Percentiles rank a stretch among this genome's conserved stretches.
phyloP scores from a whole-genome alignment of 2,797 vertebrate species.

The Rhodeus uyekii region DNA sequence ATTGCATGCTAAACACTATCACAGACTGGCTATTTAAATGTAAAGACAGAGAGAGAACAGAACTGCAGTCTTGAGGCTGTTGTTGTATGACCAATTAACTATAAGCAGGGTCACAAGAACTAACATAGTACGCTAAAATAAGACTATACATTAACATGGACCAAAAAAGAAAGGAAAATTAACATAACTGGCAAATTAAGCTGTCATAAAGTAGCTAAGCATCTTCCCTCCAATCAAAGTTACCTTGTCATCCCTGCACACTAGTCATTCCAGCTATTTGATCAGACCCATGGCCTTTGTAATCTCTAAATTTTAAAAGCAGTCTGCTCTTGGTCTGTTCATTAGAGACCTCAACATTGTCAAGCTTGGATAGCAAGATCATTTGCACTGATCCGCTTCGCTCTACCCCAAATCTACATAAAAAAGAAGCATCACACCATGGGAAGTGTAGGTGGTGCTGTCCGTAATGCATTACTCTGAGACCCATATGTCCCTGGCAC shows the following conservation, averaged over 20 bases:
- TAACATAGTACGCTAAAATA: not conserved
- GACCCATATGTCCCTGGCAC: slow-evolving; percentile 53
- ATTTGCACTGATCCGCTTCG: slow-evolving; percentile 62
- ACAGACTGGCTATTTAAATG: not conserved
- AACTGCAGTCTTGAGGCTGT: not conserved
- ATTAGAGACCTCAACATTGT: slow-evolving; percentile 66
- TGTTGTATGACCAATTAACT: not conserved
- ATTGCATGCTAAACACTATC: slow-evolving; percentile 35
- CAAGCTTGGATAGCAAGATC: slow-evolving; percentile 60
- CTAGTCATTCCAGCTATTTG: slow-evolving; percentile 63
- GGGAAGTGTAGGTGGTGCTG: slow-evolving; percentile 55
- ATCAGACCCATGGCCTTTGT: slow-evolving; percentile 63
- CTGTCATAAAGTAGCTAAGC: slow-evolving; percentile 45
- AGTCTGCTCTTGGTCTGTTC: slow-evolving; percentile 64
- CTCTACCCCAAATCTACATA: slow-evolving; percentile 56
- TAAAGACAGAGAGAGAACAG: not conserved
- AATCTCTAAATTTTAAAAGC: slow-evolving; percentile 67
- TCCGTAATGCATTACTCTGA: slow-evolving; percentile 53
- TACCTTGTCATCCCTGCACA: slow-evolving; percentile 29
- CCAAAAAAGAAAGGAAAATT: not conserved
- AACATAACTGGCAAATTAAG: slow-evolving; percentile 4
- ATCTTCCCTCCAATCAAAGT: slow-evolving; percentile 48
- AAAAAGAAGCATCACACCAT: slow-evolving; percentile 59
- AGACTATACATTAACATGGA: not conserved
- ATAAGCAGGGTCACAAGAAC: not conserved